Evolutionary conservation across 2,888 invertebrate genomes (phyloP), one percentile per base, ranked within the genome.

Genomic region (Elegia similella): DNA sequence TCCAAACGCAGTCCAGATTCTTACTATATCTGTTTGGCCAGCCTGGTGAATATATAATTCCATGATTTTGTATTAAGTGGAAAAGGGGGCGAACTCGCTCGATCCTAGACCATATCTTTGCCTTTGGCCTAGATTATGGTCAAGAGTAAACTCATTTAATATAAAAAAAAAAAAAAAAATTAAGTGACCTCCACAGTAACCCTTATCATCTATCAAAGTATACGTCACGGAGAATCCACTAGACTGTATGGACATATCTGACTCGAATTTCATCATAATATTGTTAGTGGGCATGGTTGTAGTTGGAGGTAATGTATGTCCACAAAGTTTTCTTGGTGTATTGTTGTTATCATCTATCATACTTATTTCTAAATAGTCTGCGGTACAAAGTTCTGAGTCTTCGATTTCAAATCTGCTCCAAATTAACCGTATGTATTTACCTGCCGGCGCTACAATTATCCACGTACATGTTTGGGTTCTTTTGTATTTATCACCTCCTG

Each of bases 1-100:
- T 88, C 98, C 98, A 99, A n/a, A 87, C 86, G 76, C 98, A 98
- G 60, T 96, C 93, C 61, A 93, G 92, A 65, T 93, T 92, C 1
- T 85, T 78, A 2, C 95, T 94, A 78, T 98, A 98, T 12, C 80
- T 72, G 0, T 88, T 69, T 0, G 98, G 98, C 92, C 95, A 98
- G 53, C 94, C 93, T 0, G 98, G 98, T 5, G 96, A 95, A 66
- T 88, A 93, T 12, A 98, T 92, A 7, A 92, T 79, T 0, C 98
- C 98, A 34, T 92, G 92, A 23, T 92, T 73, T 34, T 94, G 93
- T n/a, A n/a, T n/a, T n/a, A n/a, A n/a, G n/a, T n/a, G n/a, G n/a
- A n/a, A n/a, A n/a, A n/a, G n/a, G n/a, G n/a, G n/a, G n/a, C n/a
- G n/a, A n/a, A n/a, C n/a, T n/a, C n/a, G n/a, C n/a, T n/a, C n/a